Evolutionary conservation across 2,888 invertebrate genomes (phyloP).

Genomic region (Pelosia muscerda): DNA sequence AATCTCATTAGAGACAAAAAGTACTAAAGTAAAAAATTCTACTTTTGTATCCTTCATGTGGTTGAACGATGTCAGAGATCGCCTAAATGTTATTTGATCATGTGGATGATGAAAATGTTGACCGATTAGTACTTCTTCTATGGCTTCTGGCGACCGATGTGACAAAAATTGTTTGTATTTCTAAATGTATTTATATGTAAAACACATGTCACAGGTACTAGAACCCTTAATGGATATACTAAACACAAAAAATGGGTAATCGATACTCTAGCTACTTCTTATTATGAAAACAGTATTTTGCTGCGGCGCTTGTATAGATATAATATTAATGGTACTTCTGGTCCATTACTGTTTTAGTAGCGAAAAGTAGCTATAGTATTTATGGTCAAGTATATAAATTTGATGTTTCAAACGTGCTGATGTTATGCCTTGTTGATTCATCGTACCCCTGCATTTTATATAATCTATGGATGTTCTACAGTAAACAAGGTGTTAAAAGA

Average conservation of each 20-base stretch:
- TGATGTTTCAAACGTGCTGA: constrained; percentile 12
- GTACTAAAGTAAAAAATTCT: neutral
- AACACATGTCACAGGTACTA: neutral
- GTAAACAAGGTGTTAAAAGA: constrained; percentile 17
- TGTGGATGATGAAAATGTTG: neutral
- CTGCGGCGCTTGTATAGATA: neutral
- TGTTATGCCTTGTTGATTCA: constrained; percentile 15
- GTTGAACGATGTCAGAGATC: constrained; percentile 2
- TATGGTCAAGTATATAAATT: neutral
- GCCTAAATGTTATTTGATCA: neutral
- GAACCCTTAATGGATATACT: constrained; percentile 11
- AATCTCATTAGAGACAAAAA: neutral
- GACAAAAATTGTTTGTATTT: neutral
- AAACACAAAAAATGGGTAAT: neutral
- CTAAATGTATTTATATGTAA: neutral
- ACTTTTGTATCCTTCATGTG: constrained; percentile 7
- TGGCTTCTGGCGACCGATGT: neutral
- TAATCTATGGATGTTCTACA: constrained; percentile 14
- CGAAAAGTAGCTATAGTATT: constrained; percentile 15
- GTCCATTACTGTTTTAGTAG: constrained; percentile 1
- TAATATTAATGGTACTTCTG: neutral
- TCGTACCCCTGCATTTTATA: constrained; percentile 16
- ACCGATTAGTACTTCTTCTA: constrained; percentile 5
- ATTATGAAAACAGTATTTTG: neutral
- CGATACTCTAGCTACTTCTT: constrained; percentile 6